Evolutionary conservation across 2,888 invertebrate genomes (phyloP), one percentile per base, ranked within the genome.

Genomic region (Apoderus coryli): DNA sequence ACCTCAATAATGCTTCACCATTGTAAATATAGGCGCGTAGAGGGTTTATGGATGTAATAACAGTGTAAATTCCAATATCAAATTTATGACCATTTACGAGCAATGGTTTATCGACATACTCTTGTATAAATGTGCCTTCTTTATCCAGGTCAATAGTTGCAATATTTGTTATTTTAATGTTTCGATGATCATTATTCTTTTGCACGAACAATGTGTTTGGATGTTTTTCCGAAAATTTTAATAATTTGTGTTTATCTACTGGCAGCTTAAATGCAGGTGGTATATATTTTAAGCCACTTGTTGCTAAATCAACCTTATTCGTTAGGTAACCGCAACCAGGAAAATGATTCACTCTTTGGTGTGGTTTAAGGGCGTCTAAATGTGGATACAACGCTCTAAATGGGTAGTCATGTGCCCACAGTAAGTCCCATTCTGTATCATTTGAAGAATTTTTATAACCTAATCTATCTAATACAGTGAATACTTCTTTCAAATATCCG

Each of bases 341-440:
- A 45, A 90, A 80, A 52, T 95, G 92, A 52, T 96, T 96, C 0
- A 95, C 76, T 54, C 65, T 74, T 53, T 92, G 89, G 51, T 80
- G 63, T 0, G 70, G 59, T 42, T 72, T 67, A 6, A 90, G 56
- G 36, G 64, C 64, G 34, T 62, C 65, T 16, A 82, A 47, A 25
- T 57, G 48, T 3, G 57, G 41, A 30, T 64, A 63, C 6, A 81
- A 51, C 0, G 52, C 55, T 31, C 65, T 55, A 48, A 90, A 93
- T 0, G 93, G 93, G 53, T 86, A 93, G 46, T 89, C 86, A 54
- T 93, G 89, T 0, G 90, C 76, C 95, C 96, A 96, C 6, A 95
- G 58, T 1, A 95, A 62, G 51, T 79, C 74, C 90, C 93, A 95
- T 2, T 76, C 63, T 4, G 34, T 22, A 6, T 14, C n/a, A n/a